These are phyloP conservation scores for Euura saliciscinereae DNA, from an alignment of 1,140 invertebrate species.

Conservation along the genomic window DNA sequence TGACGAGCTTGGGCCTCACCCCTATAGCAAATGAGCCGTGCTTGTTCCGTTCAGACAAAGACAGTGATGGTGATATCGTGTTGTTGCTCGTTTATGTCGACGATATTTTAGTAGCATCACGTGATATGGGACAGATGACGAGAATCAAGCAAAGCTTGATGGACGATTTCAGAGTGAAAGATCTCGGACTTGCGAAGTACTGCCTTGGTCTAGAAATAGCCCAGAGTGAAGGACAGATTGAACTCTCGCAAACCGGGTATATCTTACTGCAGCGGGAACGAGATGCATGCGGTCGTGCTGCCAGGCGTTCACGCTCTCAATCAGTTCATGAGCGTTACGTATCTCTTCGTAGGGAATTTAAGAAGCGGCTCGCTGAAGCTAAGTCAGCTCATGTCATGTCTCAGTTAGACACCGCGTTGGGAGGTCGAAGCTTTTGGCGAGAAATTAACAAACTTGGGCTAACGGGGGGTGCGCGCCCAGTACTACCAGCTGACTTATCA, in stretches of 20 bases:
- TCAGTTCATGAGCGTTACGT: no score
- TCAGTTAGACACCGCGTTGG: no score
- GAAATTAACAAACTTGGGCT: no score
- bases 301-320: no score
- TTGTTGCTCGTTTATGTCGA: conserved; percentile 21
- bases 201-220: conserved; percentile 17
- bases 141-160: conserved; percentile 17
- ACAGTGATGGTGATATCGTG: background rate
- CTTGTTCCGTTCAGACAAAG: conserved; percentile 3
- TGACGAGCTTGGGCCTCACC: background rate
- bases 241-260: background rate
- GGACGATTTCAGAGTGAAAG: conserved; percentile 21
- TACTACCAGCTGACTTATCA: no score
- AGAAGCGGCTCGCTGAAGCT: no score
- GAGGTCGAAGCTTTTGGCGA: no score
- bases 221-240: background rate
- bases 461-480: no score
- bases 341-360: no score
- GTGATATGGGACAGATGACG: conserved; percentile 11
- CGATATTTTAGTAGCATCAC: conserved; percentile 20
- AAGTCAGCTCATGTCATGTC: no score
- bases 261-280: no score
- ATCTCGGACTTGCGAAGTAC: conserved; percentile 13
- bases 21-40: background rate
- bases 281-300: no score